Conservation (phyloP, 2,113 vertebrate genomes). For the Macrotis lagotis region DNA sequence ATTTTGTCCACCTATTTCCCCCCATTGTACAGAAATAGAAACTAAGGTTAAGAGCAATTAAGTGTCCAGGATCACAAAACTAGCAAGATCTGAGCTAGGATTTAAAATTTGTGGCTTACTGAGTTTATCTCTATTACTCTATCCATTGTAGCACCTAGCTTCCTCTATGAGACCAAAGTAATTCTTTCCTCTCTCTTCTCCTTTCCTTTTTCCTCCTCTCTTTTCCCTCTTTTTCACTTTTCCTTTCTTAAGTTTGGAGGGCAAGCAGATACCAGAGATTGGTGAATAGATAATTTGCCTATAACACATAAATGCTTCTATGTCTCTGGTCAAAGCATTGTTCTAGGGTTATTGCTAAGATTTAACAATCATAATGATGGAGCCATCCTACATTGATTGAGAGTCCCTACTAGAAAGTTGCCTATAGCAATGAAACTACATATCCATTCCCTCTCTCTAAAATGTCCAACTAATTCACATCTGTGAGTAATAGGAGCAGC, state of each 20-base stretch:
- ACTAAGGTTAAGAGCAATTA: neutral
- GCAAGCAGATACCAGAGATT: neutral
- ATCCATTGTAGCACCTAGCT: neutral
- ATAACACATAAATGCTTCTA: neutral
- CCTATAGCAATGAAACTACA: neutral
- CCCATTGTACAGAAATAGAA: neutral
- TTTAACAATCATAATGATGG: neutral
- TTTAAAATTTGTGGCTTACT: neutral
- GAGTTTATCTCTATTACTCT: neutral
- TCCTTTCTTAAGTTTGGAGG: neutral
- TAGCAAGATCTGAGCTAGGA: neutral
- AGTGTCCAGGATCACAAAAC: neutral
- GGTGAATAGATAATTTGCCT: neutral
- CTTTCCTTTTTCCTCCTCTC: neutral
- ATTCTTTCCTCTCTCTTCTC: too few species aligned
- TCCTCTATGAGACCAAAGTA: neutral
- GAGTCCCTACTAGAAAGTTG: neutral
- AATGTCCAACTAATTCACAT: neutral
- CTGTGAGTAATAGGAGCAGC: too few species aligned
- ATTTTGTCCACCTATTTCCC: neutral
- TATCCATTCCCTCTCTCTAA: neutral
- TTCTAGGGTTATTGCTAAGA: neutral
- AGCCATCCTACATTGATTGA: neutral
- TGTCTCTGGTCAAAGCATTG: neutral
- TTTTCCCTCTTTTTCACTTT: neutral